Base-by-base conservation (phyloP, 2,888 invertebrate species). In the Idaea biselata region DNA sequence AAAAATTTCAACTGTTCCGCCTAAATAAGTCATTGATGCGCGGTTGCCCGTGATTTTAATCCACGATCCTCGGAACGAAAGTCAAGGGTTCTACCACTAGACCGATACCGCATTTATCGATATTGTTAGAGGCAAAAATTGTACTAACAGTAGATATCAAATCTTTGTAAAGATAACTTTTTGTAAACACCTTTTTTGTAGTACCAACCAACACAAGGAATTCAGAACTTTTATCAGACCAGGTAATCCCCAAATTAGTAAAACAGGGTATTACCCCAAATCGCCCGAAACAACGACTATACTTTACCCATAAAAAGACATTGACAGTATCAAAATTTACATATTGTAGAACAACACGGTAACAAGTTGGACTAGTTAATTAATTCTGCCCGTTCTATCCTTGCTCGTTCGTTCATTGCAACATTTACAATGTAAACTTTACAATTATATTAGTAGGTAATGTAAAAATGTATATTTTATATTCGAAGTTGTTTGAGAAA, bases 301-400 rank as follows among this genome's bases (percentile, higher is more conserved):
- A 14, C 44, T 44, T 44, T 8, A 14, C 44, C 44, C 11, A 44
- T 44, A 44, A 44, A 44, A 44, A 44, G 44, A 44, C 44, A 44
- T 44, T 44, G 44, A 44, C 44, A 44, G 44, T 44, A 44, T 44
- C 44, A 44, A 44, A 44, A 44, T 44, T 44, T 44, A 44, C 44
- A 44, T 44, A 44, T 44, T 44, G 44, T 44, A 44, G 14, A 44
- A 44, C 44, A 44, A 44, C 44, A 44, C 14, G 3, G 44, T 44
- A 44, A 44, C 44, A 44, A 44, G 44, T 44, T 44, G 44, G 14
- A 44, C 11, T 11, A 44, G 44, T 44, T 44, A 44, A 44, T 44
- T 44, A 44, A 44, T 44, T 44, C 44, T 6, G 44, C 6, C 44
- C 44, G 44, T 44, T 44, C 14, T 44, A 44, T 44, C 44, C 11